These are phyloP conservation scores for Solea solea DNA, from an alignment of 2,113 vertebrate genomes.

Conservation along the genomic window DNA sequence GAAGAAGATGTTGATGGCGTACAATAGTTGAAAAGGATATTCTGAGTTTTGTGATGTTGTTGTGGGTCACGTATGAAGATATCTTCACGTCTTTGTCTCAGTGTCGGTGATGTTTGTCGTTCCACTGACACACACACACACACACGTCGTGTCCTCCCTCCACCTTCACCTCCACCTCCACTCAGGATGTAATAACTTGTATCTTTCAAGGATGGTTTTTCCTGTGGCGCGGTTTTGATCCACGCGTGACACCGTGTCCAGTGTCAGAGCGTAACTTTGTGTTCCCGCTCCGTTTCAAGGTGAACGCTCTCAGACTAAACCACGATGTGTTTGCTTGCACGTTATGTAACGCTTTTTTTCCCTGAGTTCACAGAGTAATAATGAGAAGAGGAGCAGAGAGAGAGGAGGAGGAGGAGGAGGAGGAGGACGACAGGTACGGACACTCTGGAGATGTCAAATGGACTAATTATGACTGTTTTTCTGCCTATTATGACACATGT, in stretches of 20 bases:
- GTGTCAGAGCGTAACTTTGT: slow-evolving; percentile 28
- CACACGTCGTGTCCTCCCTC: not conserved
- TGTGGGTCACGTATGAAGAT: too few species aligned
- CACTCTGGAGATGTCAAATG: too few species aligned
- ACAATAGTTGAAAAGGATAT: too few species aligned
- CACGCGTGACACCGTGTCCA: slow-evolving; percentile 38
- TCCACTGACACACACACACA: too few species aligned
- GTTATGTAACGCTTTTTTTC: slow-evolving; percentile 26
- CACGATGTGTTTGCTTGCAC: slow-evolving; percentile 28
- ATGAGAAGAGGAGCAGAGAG: not conserved
- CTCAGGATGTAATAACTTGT: slow-evolving; percentile 30
- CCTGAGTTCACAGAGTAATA: slow-evolving; percentile 35
- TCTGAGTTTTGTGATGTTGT: too few species aligned
- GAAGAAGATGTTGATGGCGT: too few species aligned
- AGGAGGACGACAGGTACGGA: not conserved
- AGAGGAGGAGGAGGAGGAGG: not conserved
- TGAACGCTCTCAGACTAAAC: slow-evolving; percentile 62
- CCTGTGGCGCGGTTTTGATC: slow-evolving; percentile 35
- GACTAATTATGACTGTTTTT: too few species aligned
- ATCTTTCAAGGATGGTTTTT: slow-evolving; percentile 22
- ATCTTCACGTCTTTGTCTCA: not conserved
- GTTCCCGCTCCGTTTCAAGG: slow-evolving; percentile 63
- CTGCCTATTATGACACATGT: too few species aligned
- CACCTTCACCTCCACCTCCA: not conserved
- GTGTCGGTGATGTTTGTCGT: too few species aligned